Evolutionary conservation across 2,888 invertebrate genomes (phyloP), one percentile per base, ranked within the genome.

Genomic region (Deroplatys truncata): DNA sequence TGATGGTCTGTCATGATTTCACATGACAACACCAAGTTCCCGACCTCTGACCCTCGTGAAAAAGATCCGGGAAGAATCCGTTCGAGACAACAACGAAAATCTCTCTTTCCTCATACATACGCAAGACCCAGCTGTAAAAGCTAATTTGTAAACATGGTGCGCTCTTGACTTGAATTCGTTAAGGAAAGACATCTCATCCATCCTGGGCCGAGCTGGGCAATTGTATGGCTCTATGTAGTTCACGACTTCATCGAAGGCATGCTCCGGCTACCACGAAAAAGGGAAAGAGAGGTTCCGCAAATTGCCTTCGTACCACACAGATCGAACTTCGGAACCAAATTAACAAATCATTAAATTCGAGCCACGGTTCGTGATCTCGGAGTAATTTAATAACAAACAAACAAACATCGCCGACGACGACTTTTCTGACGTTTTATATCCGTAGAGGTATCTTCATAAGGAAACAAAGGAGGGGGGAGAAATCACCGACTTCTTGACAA

Each of bases 51-150:
- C 49, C 87, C 82, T 43, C 28, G 31, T 87, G 87, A 83, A 82
- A 72, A 72, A 87, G 87, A 87, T 87, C 87, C 87, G 87, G 87
- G 87, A 87, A 82, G 82, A 87, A 87, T 35, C 49, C 56, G 5
- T 72, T 72, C 56, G 56, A 72, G 56, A 72, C 56, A 72, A 72
- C 56, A 72, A 72, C 56, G 56, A 72, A 72, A 72, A 72, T 72
- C 56, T 72, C 56, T 72, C 56, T 72, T 72, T 72, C 56, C 25
- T 72, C 56, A 72, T 72, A 72, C 56, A 72, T 72, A 72, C 56
- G 20, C 25, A 72, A 72, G 56, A 72, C 56, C 56, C 56, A 72
- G 56, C 56, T 56, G 56, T 56, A 56, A 56, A 56, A 56, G 56
- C 56, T 72, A 72, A 72, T 72, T 72, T 72, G 56, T 72, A 72